Conservation (phyloP, 2,113 vertebrate species). For the Calidris pygmaea region DNA sequence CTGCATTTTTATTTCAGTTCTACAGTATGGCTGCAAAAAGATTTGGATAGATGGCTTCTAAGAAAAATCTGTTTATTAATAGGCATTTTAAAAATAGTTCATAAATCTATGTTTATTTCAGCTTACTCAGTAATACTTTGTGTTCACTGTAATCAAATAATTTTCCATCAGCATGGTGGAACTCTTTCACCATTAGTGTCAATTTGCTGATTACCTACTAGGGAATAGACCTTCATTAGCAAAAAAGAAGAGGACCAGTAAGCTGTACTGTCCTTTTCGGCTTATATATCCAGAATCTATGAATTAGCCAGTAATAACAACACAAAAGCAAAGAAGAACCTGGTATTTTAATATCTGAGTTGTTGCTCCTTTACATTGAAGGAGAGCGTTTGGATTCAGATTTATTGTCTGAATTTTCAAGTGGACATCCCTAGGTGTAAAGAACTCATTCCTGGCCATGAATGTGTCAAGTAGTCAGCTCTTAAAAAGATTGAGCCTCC, state of each 20-base stretch:
- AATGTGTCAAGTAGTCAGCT: not conserved
- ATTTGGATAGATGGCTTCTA: not conserved
- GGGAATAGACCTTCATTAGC: not conserved
- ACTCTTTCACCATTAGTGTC: not conserved
- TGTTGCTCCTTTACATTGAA: not conserved
- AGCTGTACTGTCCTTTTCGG: not conserved
- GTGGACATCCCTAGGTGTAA: not conserved
- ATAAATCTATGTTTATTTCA: not conserved
- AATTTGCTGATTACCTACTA: not conserved
- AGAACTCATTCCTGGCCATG: not conserved
- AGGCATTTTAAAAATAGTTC: not conserved
- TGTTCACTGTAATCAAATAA: not conserved
- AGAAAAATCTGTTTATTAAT: not conserved
- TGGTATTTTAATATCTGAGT: not conserved
- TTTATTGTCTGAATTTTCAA: not conserved
- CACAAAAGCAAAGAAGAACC: not conserved
- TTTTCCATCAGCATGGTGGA: not conserved
- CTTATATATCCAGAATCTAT: not conserved
- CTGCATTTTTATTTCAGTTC: not conserved
- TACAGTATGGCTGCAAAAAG: not conserved
- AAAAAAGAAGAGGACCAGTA: not conserved
- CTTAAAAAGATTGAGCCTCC: not conserved
- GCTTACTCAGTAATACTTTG: not conserved
- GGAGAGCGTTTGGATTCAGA: not conserved
- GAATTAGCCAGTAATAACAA: not conserved